These are phyloP conservation scores for Sarcophaga subvicina DNA, from an alignment of 2,888 invertebrate species.

Conservation along the genomic window DNA sequence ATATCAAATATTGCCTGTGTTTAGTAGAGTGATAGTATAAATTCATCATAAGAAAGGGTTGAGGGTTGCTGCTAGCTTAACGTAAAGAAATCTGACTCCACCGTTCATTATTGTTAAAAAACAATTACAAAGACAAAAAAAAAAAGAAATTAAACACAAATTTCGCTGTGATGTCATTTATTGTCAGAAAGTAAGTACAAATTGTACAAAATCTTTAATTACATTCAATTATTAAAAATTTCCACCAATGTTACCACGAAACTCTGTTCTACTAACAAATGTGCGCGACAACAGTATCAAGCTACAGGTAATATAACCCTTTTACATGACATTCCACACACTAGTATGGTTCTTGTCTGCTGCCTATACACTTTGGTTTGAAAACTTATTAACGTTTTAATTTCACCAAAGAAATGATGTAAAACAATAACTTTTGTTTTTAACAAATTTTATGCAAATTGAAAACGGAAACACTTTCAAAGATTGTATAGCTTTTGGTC, in stretches of 20 bases:
- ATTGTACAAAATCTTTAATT: slow-evolving; percentile 78
- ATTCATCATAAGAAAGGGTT: slow-evolving; percentile 30
- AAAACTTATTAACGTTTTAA: slow-evolving; percentile 76
- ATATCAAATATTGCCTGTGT: slow-evolving; percentile 8
- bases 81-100: slow-evolving; percentile 48
- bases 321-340: slow-evolving; percentile 10
- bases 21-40: background rate
- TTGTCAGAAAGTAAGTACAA: slow-evolving; percentile 10
- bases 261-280: background rate
- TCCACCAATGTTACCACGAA: slow-evolving; percentile 70
- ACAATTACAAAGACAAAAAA: background rate
- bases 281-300: slow-evolving; percentile 52
- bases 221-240: slow-evolving; percentile 81
- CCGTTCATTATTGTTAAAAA: slow-evolving; percentile 50
- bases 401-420: slow-evolving; percentile 68
- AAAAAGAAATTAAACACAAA: slow-evolving; percentile 44
- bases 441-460: slow-evolving; percentile 81
- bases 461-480: slow-evolving; percentile 80
- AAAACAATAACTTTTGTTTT: slow-evolving; percentile 63
- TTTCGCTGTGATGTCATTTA: slow-evolving; percentile 51
- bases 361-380: slow-evolving; percentile 17
- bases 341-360: background rate
- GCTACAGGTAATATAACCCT: slow-evolving; percentile 75
- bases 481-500: slow-evolving; percentile 66
- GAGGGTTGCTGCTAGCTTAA: slow-evolving; percentile 17